These are phyloP conservation scores for Argopecten irradians DNA, from an alignment of 1,140 invertebrate species.

Conservation along the genomic window DNA sequence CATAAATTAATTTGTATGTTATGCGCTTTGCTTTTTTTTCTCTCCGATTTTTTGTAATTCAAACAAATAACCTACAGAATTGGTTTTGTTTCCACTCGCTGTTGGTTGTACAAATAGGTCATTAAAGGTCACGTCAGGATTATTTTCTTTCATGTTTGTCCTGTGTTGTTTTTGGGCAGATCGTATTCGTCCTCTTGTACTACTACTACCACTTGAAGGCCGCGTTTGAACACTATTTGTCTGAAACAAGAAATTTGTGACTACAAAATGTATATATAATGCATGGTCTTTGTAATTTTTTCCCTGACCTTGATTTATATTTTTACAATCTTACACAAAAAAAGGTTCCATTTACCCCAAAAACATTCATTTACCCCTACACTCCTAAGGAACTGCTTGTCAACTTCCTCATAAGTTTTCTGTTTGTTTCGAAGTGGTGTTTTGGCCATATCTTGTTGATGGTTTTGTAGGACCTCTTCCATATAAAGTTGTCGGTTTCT, in stretches of 20 bases:
- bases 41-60: too few species aligned
- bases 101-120: neutral
- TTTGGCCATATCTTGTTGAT: conserved; percentile 62
- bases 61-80: neutral
- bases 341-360: too few species aligned
- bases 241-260: neutral
- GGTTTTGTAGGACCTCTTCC: conserved; percentile 60
- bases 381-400: conserved; percentile 46
- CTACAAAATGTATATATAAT: neutral
- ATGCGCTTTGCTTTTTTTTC: too few species aligned
- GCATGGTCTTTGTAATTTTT: too few species aligned
- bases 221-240: neutral
- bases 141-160: neutral
- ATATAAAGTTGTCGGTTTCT: conserved; percentile 60
- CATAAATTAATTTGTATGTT: too few species aligned
- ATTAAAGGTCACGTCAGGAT: neutral
- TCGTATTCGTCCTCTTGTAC: neutral
- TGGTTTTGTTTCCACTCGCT: neutral
- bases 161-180: neutral
- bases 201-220: neutral
- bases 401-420: conserved; percentile 47
- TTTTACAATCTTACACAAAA: too few species aligned
- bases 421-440: conserved; percentile 30
- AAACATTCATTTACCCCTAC: conserved; percentile 5
- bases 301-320: too few species aligned